A percentile compares a stretch with the other conserved stretches of the same genome.
Conservation (phyloP, 2,797 vertebrate genomes). For the Bradypodion ventrale region DNA sequence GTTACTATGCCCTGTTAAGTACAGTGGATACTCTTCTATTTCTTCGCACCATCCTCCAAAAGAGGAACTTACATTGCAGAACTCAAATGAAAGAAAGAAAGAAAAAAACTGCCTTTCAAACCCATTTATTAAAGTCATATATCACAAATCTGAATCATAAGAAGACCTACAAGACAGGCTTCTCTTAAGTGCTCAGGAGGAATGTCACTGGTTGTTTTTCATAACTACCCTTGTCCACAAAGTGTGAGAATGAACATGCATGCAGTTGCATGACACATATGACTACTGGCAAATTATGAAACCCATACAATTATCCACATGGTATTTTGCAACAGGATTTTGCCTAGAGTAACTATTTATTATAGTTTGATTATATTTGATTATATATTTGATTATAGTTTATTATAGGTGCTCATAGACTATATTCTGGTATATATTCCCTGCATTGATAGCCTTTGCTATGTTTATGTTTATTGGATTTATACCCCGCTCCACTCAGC, state of each 20-base stretch:
- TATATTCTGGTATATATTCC: not conserved
- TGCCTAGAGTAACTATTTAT: not conserved
- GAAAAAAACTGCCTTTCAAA: not conserved
- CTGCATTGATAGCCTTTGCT: not conserved
- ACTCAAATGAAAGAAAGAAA: not conserved
- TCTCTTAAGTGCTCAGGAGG: no score
- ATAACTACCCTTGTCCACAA: no score
- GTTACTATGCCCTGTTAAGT: not conserved
- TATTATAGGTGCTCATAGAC: not conserved
- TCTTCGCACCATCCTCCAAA: not conserved
- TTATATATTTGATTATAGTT: not conserved
- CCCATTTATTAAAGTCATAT: not conserved
- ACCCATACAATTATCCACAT: no score
- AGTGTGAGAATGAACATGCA: no score
- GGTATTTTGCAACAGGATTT: no score
- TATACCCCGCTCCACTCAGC: no score
- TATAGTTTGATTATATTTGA: no score
- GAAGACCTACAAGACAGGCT: not conserved
- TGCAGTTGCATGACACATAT: no score
- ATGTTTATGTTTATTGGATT: no score
- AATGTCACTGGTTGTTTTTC: no score
- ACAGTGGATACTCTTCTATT: not conserved
- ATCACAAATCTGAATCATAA: not conserved
- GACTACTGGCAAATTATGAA: no score
- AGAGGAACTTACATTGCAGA: not conserved